Evolutionary conservation across 2,888 invertebrate species (phyloP).

Genomic region (Conus canariensis): DNA sequence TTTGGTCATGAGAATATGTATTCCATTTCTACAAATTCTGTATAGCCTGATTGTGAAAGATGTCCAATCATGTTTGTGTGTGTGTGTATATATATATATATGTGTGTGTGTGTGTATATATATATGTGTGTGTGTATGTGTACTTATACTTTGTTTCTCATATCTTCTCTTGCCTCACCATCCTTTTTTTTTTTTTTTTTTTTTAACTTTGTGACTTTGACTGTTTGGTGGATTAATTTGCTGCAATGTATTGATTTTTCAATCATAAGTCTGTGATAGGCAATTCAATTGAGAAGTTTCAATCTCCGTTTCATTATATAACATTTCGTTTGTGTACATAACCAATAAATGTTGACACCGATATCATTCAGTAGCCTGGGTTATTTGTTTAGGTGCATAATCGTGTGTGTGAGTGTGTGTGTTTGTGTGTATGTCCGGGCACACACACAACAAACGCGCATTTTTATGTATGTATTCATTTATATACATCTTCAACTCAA

Average conservation of each 20-base stretch:
- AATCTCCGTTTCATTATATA: neutral
- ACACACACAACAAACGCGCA: no score
- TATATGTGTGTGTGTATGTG: neutral
- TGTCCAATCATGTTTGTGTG: no score
- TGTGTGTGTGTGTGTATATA: no score
- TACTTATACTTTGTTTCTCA: no score
- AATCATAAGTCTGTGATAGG: slow-evolving; percentile 17
- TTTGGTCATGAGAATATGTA: no score
- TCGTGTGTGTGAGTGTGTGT: neutral
- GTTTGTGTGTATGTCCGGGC: neutral
- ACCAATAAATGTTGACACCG: neutral
- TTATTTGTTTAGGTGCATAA: neutral
- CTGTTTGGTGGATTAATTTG: neutral
- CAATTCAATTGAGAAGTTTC: neutral
- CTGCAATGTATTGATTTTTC: neutral
- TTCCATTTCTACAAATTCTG: no score
- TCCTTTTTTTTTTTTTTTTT: neutral
- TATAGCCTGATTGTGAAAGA: no score
- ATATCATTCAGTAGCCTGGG: neutral
- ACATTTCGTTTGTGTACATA: neutral
- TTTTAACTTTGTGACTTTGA: neutral
- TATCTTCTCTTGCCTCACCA: no score
- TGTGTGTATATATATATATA: no score
- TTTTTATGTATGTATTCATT: no score
- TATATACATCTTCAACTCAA: no score